phyloP scores from a whole-genome alignment of 2,888 invertebrate genomes.

The Chymomyza amoena region DNA sequence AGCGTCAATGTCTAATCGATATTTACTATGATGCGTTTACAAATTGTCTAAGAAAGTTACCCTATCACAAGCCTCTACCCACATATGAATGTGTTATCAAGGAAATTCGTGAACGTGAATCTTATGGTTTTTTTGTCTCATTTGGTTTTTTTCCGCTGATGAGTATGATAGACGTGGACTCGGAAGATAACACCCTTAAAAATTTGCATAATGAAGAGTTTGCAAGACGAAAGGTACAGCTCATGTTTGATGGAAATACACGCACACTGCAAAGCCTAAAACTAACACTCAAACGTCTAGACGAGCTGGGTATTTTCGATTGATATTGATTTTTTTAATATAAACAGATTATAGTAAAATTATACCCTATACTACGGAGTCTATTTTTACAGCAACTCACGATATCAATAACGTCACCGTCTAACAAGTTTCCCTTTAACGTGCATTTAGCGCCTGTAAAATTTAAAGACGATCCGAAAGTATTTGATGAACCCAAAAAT shows the following conservation, averaged over 20 bases:
- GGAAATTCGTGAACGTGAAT: conserved; percentile 70
- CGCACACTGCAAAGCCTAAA: conserved; percentile 72
- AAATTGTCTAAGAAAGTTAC: conserved; percentile 56
- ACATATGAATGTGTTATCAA: conserved; percentile 59
- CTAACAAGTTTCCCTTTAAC: too few species aligned
- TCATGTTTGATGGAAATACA: conserved; percentile 75
- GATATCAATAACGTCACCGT: too few species aligned
- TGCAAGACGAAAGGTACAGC: conserved; percentile 71
- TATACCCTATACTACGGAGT: too few species aligned
- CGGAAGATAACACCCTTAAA: conserved; percentile 74
- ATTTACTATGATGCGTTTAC: conserved; percentile 62
- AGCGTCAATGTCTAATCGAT: conserved; percentile 65
- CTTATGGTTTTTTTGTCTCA: conserved; percentile 77
- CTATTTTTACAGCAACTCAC: too few species aligned
- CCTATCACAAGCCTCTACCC: conserved; percentile 53
- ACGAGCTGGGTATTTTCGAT: conserved; percentile 72
- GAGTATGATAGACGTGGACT: conserved; percentile 75
- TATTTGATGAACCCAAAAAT: too few species aligned
- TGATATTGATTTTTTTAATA: conserved; percentile 22
- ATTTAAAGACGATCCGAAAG: too few species aligned
- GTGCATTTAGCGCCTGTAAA: too few species aligned
- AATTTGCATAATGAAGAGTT: conserved; percentile 73
- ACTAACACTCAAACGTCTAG: conserved; percentile 65
- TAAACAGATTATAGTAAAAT: too few species aligned
- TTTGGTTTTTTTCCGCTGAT: conserved; percentile 76